A percentile compares a stretch with the other conserved stretches of the same genome.
phyloP scores from a whole-genome alignment of 1,140 invertebrate species.

The Pseudobourletiella spinata region DNA sequence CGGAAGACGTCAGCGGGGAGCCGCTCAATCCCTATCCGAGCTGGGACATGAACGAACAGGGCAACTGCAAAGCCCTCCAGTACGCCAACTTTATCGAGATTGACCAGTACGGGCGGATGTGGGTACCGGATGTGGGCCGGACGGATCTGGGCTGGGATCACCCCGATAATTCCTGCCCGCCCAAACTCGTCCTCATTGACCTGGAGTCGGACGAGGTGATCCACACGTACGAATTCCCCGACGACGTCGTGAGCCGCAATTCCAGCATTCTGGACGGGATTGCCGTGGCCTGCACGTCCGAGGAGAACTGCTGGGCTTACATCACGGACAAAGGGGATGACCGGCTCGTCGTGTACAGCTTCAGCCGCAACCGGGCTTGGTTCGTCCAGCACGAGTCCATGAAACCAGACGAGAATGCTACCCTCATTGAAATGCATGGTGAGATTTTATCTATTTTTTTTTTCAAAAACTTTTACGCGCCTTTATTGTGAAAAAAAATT shows the following conservation, averaged over 20 bases:
- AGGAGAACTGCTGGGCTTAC: constrained; percentile 9
- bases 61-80: too few species aligned
- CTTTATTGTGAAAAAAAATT: too few species aligned
- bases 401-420: background rate
- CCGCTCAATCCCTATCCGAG: too few species aligned
- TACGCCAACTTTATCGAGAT: too few species aligned
- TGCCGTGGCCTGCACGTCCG: constrained; percentile 42
- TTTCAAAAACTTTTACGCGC: too few species aligned
- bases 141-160: too few species aligned
- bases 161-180: too few species aligned
- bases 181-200: constrained; percentile 72
- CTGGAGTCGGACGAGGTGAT: constrained; percentile 57
- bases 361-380: constrained; percentile 53
- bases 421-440: constrained; percentile 1
- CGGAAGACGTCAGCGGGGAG: too few species aligned
- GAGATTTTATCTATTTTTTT: too few species aligned
- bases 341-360: constrained; percentile 54
- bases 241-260: constrained; percentile 35
- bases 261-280: constrained; percentile 7
- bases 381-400: constrained; percentile 45
- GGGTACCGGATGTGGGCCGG: too few species aligned
- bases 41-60: too few species aligned
- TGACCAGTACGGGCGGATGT: too few species aligned
- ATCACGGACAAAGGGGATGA: constrained; percentile 48
- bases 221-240: constrained; percentile 46